Conservation (phyloP, 2,797 vertebrate species). For the Adrianichthys oophorus region DNA sequence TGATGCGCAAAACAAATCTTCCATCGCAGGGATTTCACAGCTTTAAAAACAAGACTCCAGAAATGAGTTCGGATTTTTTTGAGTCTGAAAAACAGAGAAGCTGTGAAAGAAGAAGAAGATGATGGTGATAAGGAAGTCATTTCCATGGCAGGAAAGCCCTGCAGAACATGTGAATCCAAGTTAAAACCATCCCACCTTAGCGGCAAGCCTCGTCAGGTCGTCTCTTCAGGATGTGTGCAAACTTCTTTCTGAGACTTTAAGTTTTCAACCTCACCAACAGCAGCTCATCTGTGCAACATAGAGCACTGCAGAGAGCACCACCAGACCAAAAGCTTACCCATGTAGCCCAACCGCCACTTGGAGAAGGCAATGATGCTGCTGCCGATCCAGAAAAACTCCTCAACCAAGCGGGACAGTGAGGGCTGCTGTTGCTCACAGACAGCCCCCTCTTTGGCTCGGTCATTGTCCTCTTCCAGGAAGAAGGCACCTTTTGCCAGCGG, state of each 20-base stretch:
- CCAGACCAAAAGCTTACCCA: conserved; percentile 80
- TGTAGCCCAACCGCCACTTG: conserved; percentile 82
- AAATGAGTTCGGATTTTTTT: too few species aligned
- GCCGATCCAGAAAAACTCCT: conserved; percentile 87
- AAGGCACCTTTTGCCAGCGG: conserved; percentile 56
- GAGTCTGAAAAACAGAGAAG: too few species aligned
- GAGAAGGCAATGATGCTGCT: conserved; percentile 79
- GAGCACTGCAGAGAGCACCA: background rate
- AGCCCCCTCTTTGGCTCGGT: conserved; percentile 16
- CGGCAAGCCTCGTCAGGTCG: too few species aligned
- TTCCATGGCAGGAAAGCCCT: too few species aligned
- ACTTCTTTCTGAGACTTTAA: too few species aligned
- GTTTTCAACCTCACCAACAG: too few species aligned
- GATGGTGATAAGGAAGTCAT: too few species aligned
- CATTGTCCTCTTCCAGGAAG: conserved; percentile 21
- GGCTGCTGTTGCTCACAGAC: conserved; percentile 57
- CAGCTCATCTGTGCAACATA: background rate
- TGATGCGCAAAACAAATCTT: background rate
- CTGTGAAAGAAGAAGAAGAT: too few species aligned
- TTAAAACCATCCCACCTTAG: background rate
- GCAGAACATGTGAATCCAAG: too few species aligned
- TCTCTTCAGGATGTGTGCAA: too few species aligned
- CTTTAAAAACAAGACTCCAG: too few species aligned
- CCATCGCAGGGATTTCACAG: too few species aligned
- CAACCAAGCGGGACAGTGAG: conserved; percentile 70